Evolutionary conservation across 2,113 vertebrate species (phyloP).

Genomic region (Helogale parvula): DNA sequence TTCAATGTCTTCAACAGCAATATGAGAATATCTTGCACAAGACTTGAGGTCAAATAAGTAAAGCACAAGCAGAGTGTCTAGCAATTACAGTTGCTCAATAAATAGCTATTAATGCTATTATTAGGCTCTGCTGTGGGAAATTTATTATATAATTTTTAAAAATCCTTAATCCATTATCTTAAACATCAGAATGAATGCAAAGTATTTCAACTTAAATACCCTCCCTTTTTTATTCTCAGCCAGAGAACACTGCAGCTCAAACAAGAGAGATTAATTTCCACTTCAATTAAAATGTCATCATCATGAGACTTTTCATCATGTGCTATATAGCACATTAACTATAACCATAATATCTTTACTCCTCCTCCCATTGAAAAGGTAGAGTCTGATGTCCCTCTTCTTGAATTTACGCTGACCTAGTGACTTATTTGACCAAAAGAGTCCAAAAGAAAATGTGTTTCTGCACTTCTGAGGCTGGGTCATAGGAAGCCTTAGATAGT

Average conservation of each 20-base stretch:
- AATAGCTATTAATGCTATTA: not conserved
- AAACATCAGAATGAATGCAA: slow-evolving; percentile 20
- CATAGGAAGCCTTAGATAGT: not conserved
- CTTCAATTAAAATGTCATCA: not conserved
- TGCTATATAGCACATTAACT: not conserved
- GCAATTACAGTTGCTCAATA: not conserved
- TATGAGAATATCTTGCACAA: not conserved
- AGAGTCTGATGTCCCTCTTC: not conserved
- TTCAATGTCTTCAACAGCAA: not conserved
- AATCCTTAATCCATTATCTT: not conserved
- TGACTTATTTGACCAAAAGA: not conserved
- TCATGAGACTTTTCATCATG: not conserved
- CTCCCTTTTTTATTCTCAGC: not conserved
- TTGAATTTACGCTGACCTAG: not conserved
- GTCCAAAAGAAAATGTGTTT: not conserved
- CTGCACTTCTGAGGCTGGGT: not conserved
- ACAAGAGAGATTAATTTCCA: not conserved
- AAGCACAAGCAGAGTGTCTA: not conserved
- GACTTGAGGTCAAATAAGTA: not conserved
- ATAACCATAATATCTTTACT: not conserved
- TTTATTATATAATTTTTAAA: not conserved
- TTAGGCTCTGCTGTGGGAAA: not conserved
- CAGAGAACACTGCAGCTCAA: not conserved
- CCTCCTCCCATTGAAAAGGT: not conserved
- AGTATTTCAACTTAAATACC: not conserved